Conservation (phyloP, 1,140 invertebrate genomes). For the Oreohelix idahoensis region DNA sequence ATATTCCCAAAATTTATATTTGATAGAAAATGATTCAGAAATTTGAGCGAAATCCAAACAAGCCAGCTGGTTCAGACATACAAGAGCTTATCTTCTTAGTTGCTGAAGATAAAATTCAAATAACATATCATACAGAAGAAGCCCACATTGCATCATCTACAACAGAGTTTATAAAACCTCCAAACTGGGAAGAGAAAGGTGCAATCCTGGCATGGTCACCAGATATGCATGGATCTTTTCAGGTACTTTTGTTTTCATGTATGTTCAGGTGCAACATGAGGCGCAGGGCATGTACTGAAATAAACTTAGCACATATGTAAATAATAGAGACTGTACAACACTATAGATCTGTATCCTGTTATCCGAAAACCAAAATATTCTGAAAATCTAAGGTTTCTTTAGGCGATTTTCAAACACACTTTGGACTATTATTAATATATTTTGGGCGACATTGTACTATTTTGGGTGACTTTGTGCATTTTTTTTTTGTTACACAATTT, state of each 20-base stretch:
- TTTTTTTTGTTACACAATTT: too few species aligned
- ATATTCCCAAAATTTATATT: neutral
- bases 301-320: too few species aligned
- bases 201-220: slow-evolving; percentile 64
- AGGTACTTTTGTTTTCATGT: slow-evolving; percentile 65
- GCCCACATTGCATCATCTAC: slow-evolving; percentile 70
- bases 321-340: too few species aligned
- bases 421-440: too few species aligned
- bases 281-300: too few species aligned
- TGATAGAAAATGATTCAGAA: slow-evolving; percentile 72
- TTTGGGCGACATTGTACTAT: too few species aligned
- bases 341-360: too few species aligned
- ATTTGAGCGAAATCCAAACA: slow-evolving; percentile 65
- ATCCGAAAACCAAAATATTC: too few species aligned
- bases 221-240: slow-evolving; percentile 71
- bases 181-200: slow-evolving; percentile 72
- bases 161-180: slow-evolving; percentile 71
- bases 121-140: slow-evolving; percentile 72
- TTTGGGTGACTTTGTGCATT: too few species aligned
- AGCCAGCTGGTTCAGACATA: slow-evolving; percentile 69
- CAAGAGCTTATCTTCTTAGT: slow-evolving; percentile 69
- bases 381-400: too few species aligned
- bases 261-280: too few species aligned
- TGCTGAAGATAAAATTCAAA: slow-evolving; percentile 70
- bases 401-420: too few species aligned